Percentiles rank a stretch among this genome's conserved stretches.
These are phyloP conservation scores for Copidosoma aretas DNA, from an alignment of 2,888 invertebrate species.

Conservation along the genomic window DNA sequence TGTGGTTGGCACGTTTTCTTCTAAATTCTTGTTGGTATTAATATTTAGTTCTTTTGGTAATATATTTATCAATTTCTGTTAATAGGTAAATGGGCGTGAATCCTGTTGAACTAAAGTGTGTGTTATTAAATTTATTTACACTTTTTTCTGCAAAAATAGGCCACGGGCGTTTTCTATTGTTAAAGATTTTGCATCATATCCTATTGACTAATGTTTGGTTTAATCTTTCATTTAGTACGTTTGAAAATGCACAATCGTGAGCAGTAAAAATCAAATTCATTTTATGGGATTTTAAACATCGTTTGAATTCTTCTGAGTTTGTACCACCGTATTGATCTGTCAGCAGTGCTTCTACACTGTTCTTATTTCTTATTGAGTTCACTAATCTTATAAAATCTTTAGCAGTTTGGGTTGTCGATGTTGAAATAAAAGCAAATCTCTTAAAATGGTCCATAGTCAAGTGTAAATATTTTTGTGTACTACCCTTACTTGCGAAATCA, in stretches of 20 bases:
- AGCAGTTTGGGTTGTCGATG: neutral
- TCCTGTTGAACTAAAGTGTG: too few species aligned
- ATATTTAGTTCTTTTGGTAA: too few species aligned
- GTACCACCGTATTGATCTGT: neutral
- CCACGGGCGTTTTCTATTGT: too few species aligned
- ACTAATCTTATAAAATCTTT: neutral
- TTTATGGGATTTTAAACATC: neutral
- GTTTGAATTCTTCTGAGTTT: neutral
- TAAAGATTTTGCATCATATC: too few species aligned
- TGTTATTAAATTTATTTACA: too few species aligned
- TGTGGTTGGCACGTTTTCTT: too few species aligned
- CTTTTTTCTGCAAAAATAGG: too few species aligned
- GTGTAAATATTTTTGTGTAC: neutral
- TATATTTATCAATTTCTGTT: too few species aligned
- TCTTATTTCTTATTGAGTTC: neutral
- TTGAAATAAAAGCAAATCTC: neutral
- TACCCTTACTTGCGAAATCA: neutral
- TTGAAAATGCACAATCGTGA: constrained; percentile 39
- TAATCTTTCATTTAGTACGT: constrained; percentile 41
- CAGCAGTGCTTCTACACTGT: neutral
- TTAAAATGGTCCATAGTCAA: neutral
- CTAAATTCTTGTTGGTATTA: too few species aligned
- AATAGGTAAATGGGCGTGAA: too few species aligned
- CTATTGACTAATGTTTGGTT: constrained; percentile 40
- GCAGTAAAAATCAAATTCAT: neutral